A percentile compares a stretch with the other conserved stretches of the same genome.
Evolutionary conservation across 2,888 invertebrate species (phyloP).

Genomic region (Scaptomyza tumidula): DNA sequence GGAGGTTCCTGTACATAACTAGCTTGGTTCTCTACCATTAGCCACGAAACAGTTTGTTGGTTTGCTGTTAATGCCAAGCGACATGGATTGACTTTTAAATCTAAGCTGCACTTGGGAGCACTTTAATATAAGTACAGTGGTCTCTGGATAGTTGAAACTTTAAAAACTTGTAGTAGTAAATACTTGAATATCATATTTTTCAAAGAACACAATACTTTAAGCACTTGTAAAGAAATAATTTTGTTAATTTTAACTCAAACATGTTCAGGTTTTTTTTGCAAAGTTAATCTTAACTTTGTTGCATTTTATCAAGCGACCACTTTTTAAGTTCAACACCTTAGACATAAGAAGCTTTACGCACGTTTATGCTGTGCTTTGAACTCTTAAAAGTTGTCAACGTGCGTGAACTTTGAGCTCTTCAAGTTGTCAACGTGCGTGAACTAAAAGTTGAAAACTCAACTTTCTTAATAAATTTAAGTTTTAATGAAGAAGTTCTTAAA

Average conservation of each 20-base stretch:
- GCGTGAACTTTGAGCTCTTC: slow-evolving; percentile 5
- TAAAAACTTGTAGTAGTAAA: no score
- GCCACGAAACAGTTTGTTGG: background rate
- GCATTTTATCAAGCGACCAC: background rate
- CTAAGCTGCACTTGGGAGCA: background rate
- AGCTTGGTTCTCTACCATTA: background rate
- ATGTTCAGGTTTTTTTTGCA: no score
- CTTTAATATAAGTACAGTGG: background rate
- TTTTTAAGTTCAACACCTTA: slow-evolving; percentile 2
- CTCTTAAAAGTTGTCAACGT: background rate
- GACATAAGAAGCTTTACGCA: background rate
- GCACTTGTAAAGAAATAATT: no score
- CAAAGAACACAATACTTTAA: no score
- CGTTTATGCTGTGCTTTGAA: slow-evolving; percentile 4
- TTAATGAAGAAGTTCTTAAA: background rate
- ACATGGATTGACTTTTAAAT: background rate
- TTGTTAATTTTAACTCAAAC: no score
- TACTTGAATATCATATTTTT: no score
- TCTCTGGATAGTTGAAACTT: background rate
- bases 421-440: slow-evolving; percentile 1
- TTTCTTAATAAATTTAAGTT: background rate
- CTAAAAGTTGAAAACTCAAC: background rate
- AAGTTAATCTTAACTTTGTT: no score
- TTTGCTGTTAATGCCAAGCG: background rate
- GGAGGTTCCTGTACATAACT: slow-evolving; percentile 2